phyloP scores from a whole-genome alignment of 2,113 vertebrate genomes.

The Pheucticus melanocephalus region DNA sequence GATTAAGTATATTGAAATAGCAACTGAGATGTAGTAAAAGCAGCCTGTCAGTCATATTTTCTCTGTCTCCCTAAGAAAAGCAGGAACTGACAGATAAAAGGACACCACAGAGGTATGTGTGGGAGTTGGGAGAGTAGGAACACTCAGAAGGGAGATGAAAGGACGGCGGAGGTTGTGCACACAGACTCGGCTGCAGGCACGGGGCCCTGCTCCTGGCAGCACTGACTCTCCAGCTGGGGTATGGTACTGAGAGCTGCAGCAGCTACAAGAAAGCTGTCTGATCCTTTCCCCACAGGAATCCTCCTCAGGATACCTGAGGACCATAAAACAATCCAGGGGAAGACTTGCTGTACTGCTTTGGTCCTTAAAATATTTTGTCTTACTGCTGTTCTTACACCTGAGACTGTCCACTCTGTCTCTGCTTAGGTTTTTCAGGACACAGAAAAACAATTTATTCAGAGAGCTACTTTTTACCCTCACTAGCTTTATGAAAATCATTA shows the following conservation, averaged over 20 bases:
- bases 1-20: slow-evolving; percentile 11
- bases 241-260: neutral
- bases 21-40: neutral
- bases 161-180: neutral
- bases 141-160: neutral
- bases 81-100: neutral
- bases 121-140: neutral
- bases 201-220: neutral
- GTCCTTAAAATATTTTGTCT: neutral
- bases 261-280: neutral
- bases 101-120: neutral
- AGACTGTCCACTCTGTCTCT: neutral
- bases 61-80: neutral
- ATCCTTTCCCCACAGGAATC: neutral
- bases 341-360: neutral
- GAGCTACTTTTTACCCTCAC: neutral
- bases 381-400: neutral
- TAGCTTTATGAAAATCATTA: neutral
- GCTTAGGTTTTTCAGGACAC: neutral
- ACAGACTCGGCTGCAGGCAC: neutral
- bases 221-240: neutral
- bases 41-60: neutral
- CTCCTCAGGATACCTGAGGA: neutral
- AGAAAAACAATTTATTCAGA: neutral
- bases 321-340: neutral